phyloP scores from a whole-genome alignment of 2,888 invertebrate species.

The Apodemia hepburni region DNA sequence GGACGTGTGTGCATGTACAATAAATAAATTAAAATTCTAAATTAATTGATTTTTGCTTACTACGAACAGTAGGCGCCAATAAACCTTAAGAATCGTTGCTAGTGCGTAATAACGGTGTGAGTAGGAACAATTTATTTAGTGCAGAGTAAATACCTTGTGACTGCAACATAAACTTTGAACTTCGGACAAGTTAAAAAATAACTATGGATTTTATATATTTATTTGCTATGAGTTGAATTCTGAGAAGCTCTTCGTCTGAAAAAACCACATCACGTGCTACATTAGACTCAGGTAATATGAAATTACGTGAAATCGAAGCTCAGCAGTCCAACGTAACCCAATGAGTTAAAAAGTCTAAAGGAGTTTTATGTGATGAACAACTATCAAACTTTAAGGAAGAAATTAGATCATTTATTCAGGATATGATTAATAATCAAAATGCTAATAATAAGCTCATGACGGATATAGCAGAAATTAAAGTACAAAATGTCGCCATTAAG shows the following conservation, averaged over 20 bases:
- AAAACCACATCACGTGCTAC: not conserved
- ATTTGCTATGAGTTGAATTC: not conserved
- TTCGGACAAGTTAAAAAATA: not conserved
- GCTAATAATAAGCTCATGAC: not conserved
- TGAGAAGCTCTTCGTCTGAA: not conserved
- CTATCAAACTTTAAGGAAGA: not conserved
- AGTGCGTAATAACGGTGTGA: not conserved
- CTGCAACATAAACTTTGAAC: not conserved
- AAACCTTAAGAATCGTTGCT: not conserved
- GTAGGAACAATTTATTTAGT: too few species aligned
- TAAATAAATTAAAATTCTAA: not conserved
- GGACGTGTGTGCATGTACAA: not conserved
- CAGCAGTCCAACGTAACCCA: not conserved
- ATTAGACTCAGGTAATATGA: not conserved
- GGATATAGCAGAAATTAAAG: not conserved
- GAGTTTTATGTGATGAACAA: not conserved
- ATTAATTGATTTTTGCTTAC: not conserved
- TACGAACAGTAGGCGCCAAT: too few species aligned
- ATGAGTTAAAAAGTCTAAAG: not conserved
- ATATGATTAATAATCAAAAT: not conserved
- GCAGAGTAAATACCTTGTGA: not conserved
- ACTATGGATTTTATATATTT: not conserved
- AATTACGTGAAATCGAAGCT: not conserved
- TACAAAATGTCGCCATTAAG: not conserved
- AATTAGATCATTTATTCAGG: not conserved